Base-by-base conservation (phyloP, 2,888 invertebrate species). In the Meteorus cinctellus region DNA sequence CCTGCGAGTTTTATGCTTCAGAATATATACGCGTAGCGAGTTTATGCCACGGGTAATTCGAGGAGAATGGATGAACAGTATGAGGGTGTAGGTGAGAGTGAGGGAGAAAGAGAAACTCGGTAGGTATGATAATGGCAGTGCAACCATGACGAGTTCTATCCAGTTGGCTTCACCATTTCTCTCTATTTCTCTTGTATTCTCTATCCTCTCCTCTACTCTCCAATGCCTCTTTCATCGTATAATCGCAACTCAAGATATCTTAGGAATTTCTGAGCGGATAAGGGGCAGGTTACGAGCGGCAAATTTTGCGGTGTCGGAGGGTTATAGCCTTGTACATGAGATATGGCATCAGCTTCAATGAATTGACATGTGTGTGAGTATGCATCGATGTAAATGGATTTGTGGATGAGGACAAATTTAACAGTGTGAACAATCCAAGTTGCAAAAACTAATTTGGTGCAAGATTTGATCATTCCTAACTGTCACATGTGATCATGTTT, bases 211-310 rank as follows among this genome's bases (percentile, higher is more conserved):
- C 29, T 24, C 24, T 24, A 31, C 34, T 24, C 27, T 62, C 27
- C 41, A 41, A 62, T 62, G 27, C 60, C 63, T 63, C 63, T n/a
- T 63, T 36, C 65, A 12, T 55, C 24, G 31, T 55, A 55, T 69
- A 48, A 69, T 41, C 19, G 74, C 68, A 51, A 80, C 75, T 75
- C 75, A 51, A 73, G 81, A 80, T 85, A 84, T 85, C 86, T 86
- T 83, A 84, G 85, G 84, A 88, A 89, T 88, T 87, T 87, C 85
- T 85, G 82, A 87, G 85, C 80, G 78, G 62, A 74, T 78, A 73
- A 74, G 74, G 75, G 63, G 72, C 59, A 74, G 76, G 75, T 80
- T 78, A 80, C 75, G 79, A 81, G 67, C 79, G 71, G 75, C 77
- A 78, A 79, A 79, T 77, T 78, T 78, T 76, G 78, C 72, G 77